Conservation (phyloP, 2,113 vertebrate genomes). For the Scomber scombrus region DNA sequence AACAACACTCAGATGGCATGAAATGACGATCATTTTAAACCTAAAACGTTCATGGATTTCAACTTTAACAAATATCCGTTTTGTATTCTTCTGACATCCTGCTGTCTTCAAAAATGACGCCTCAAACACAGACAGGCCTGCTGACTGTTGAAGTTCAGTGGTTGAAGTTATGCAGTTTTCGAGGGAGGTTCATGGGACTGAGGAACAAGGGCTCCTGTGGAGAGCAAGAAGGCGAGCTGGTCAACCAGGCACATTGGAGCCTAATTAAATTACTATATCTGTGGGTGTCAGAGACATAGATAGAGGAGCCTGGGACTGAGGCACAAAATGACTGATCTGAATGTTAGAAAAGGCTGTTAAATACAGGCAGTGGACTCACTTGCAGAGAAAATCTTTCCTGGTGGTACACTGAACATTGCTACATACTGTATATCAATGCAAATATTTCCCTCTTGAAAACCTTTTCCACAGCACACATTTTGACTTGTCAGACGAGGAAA, state of each 20-base stretch:
- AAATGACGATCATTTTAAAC: background rate
- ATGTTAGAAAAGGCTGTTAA: constrained; percentile 17
- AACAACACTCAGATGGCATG: constrained; percentile 16
- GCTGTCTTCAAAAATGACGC: background rate
- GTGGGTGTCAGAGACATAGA: constrained; percentile 41
- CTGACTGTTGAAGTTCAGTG: background rate
- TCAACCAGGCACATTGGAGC: constrained; percentile 18
- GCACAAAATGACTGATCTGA: background rate
- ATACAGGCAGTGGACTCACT: background rate
- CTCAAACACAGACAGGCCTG: constrained; percentile 5
- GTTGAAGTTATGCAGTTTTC: constrained; percentile 7
- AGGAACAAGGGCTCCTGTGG: background rate
- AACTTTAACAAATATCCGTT: background rate
- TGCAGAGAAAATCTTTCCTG: background rate
- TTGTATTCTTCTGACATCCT: background rate
- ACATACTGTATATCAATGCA: background rate
- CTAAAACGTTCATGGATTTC: constrained; percentile 14
- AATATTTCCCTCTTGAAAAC: background rate
- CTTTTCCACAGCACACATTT: too few species aligned
- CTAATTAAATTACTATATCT: constrained; percentile 44
- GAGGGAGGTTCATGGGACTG: background rate
- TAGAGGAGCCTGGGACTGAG: constrained; percentile 4
- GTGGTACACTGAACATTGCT: background rate
- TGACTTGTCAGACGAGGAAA: too few species aligned
- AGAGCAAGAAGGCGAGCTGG: constrained; percentile 32